Base-by-base conservation (phyloP, 2,113 vertebrate species). In the Callorhinus ursinus region DNA sequence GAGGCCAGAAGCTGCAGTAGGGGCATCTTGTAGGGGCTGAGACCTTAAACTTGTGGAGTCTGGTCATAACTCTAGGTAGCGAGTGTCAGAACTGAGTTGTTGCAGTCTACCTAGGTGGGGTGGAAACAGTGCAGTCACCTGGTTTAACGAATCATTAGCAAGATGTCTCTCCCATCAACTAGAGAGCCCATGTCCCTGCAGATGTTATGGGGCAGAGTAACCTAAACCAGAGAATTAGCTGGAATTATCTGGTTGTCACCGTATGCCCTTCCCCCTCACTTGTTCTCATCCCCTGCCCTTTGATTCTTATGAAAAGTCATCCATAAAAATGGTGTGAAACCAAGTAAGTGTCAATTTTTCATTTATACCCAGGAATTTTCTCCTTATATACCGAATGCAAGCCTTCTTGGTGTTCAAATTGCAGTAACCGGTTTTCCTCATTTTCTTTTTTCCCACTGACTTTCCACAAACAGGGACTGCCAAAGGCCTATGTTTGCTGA, bases 401-500 rank as follows among this genome's bases (percentile, higher is more conserved):
- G 80, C 61, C 65, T 80, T 67, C 39, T n/a, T 53, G 31, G 46
- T 76, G 4, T 84, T 87, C 69, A 79, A 33, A 61, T 71, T 24
- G 19, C 3, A 18, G 46, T 67, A 92, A 77, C 79, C 67, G 74
- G 59, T n/a, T 96, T 94, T 4, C 22, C n/a, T 90, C 67, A 6
- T 5, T 33, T 24, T 76, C 90, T 94, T 1, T 74, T 77, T 36
- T 86, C 33, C 33, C 6, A 22, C 49, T 86, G 33, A 55, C 67
- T 22, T 5, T 26, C 18, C 69, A 69, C 49, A 19, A 42, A 1
- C 13, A 90, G 36, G 96, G 67, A 55, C 69, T 2, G 26, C 0
- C 15, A 86, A 97, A 53, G 86, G 7, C n/a, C 63, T 80, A 72
- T 69, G 65, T 53, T 93, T 94, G 71, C 55, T 84, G 80, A 98